Evolutionary conservation across 2,888 invertebrate species (phyloP).

Genomic region (Halictus ligatus): DNA sequence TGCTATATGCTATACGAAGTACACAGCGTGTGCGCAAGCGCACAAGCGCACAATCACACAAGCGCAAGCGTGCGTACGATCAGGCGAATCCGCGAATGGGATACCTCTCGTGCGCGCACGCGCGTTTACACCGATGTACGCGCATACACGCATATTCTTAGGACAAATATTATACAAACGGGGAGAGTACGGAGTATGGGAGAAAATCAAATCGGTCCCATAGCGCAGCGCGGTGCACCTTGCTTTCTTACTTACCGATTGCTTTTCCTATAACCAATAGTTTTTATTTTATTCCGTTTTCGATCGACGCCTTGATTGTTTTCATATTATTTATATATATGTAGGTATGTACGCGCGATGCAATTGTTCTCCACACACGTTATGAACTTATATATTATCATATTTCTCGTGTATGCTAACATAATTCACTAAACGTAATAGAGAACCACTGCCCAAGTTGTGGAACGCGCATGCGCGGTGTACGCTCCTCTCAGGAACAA

Average conservation of each 20-base stretch:
- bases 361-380: neutral
- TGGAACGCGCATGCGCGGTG: conserved; percentile 10
- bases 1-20: no score
- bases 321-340: neutral
- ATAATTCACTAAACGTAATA: neutral
- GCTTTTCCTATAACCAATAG: neutral
- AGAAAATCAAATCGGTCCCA: conserved; percentile 12
- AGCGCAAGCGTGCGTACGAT: neutral
- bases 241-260: neutral
- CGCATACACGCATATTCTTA: neutral
- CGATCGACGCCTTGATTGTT: neutral
- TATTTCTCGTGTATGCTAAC: neutral
- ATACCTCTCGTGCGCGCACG: neutral
- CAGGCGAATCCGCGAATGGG: neutral
- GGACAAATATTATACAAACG: neutral
- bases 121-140: neutral
- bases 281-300: neutral
- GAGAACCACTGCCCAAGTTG: conserved; percentile 8
- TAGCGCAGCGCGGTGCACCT: neutral
- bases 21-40: conserved; percentile 16
- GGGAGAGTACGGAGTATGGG: neutral
- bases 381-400: neutral
- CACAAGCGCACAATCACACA: neutral
- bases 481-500: neutral
- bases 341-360: neutral